A percentile compares a stretch with the other conserved stretches of the same genome.
Evolutionary conservation across 2,113 vertebrate species (phyloP).

Genomic region (Copsychus sechellarum): DNA sequence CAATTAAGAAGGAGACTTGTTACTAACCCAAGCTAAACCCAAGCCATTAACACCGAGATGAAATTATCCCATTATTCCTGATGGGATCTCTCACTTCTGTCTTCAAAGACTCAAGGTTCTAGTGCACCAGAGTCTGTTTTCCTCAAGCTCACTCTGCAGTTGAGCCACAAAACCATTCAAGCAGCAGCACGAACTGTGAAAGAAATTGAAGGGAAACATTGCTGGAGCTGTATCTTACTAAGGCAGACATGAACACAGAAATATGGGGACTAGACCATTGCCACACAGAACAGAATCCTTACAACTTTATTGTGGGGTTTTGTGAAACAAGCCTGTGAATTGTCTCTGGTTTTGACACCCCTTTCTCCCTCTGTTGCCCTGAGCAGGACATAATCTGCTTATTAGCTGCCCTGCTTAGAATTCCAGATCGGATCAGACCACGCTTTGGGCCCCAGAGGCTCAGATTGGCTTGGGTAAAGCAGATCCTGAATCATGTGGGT

Average conservation of each 20-base stretch:
- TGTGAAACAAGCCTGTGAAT: neutral
- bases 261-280: neutral
- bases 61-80: neutral
- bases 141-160: neutral
- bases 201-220: neutral
- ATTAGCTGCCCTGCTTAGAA: constrained; percentile 34
- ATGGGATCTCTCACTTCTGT: neutral
- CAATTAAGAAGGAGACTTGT: neutral
- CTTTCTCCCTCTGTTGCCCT: neutral
- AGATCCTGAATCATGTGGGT: neutral
- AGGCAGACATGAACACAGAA: neutral
- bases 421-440: constrained; percentile 36
- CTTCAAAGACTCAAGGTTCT: neutral
- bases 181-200: neutral
- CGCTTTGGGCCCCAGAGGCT: neutral
- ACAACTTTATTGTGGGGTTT: neutral
- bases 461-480: neutral
- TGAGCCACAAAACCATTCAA: neutral
- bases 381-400: constrained; percentile 42
- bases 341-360: neutral
- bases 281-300: neutral
- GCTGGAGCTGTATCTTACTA: neutral
- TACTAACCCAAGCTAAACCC: neutral
- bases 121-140: neutral
- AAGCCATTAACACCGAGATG: neutral